These are phyloP conservation scores for Mycteria americana DNA, from an alignment of 2,797 vertebrate species.

Conservation along the genomic window DNA sequence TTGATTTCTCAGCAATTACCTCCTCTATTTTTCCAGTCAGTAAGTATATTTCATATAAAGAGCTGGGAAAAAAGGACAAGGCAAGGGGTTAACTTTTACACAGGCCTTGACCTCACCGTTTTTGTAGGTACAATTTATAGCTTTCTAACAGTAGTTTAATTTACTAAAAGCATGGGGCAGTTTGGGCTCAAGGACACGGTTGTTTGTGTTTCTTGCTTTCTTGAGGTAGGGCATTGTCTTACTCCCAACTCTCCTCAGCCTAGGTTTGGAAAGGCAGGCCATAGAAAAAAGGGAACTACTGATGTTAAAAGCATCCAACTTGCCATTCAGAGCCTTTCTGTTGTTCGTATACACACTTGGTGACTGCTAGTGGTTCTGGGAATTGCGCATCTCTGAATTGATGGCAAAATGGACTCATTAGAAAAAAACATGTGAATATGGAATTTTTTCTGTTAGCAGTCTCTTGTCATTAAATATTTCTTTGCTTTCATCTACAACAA, in stretches of 20 bases:
- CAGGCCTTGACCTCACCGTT: not conserved
- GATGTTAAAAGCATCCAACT: not conserved
- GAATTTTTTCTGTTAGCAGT: not conserved
- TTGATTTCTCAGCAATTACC: not conserved
- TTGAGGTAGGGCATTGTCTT: not conserved
- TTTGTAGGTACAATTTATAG: not conserved
- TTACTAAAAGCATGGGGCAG: not conserved
- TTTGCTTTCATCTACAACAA: conserved; percentile 26
- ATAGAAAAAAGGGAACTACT: not conserved
- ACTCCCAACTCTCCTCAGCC: not conserved
- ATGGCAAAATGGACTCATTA: not conserved
- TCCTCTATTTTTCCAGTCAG: not conserved
- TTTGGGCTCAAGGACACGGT: not conserved
- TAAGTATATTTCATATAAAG: not conserved
- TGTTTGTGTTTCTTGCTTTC: conserved; percentile 1
- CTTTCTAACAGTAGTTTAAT: not conserved
- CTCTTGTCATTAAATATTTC: not conserved
- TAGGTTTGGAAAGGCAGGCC: not conserved
- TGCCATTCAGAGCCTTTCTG: not conserved
- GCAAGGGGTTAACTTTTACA: not conserved
- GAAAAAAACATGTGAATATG: not conserved
- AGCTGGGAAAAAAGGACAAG: not conserved
- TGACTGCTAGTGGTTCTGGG: not conserved
- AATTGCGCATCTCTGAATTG: fast-evolving
- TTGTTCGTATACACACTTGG: fast-evolving